Conservation (phyloP, 2,797 vertebrate genomes). For the Pseudopleuronectes americanus region DNA sequence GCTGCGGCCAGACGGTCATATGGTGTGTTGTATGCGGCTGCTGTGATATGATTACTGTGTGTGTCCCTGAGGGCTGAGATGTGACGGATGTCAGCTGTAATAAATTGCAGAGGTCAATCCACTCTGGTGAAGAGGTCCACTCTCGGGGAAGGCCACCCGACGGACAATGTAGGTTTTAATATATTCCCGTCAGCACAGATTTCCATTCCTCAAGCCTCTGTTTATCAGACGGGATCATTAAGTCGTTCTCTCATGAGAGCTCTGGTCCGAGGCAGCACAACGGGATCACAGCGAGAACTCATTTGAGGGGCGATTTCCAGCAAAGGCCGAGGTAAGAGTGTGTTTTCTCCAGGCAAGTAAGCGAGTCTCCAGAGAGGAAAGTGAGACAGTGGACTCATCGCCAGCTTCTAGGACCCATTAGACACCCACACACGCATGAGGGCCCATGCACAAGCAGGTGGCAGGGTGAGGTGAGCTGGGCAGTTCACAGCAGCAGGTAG, state of each 20-base stretch:
- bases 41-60: conserved; percentile 59
- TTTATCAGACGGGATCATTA: conserved; percentile 70
- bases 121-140: conserved; percentile 63
- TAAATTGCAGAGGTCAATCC: conserved; percentile 76
- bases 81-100: conserved; percentile 68
- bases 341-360: conserved; percentile 49
- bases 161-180: conserved; percentile 54
- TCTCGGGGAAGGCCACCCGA: conserved; percentile 60
- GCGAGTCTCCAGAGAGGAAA: conserved; percentile 38
- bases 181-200: conserved; percentile 55
- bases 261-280: conserved; percentile 42
- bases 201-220: conserved; percentile 40
- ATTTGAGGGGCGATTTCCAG: conserved; percentile 64
- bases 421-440: conserved; percentile 25
- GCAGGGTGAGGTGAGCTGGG: conserved; percentile 35
- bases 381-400: conserved; percentile 44
- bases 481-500: conserved; percentile 62
- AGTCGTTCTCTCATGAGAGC: conserved; percentile 63
- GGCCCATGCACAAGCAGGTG: conserved; percentile 35
- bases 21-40: conserved; percentile 14
- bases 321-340: conserved; percentile 57
- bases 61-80: conserved; percentile 55
- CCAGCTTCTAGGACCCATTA: conserved; percentile 51
- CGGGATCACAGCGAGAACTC: conserved; percentile 58
- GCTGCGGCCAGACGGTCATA: conserved; percentile 25